These are phyloP conservation scores for Spisula solida DNA, from an alignment of 2,888 invertebrate species.

Conservation along the genomic window DNA sequence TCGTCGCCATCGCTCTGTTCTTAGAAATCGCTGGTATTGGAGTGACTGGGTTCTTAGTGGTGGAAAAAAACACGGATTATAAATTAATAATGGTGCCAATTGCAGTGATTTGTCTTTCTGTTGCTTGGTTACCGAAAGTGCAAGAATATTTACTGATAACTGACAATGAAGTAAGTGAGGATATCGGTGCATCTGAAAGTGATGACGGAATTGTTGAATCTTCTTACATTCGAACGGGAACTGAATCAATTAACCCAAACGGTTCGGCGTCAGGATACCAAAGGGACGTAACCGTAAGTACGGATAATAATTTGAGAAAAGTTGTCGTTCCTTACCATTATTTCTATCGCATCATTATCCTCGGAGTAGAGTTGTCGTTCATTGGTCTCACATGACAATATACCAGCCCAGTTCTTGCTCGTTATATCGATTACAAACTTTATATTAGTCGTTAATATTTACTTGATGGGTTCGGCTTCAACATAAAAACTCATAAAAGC, in stretches of 20 bases:
- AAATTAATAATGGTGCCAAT: conserved; percentile 71
- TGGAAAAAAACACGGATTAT: not conserved
- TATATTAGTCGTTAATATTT: too few relatives aligned
- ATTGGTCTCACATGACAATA: too few relatives aligned
- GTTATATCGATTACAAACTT: too few relatives aligned
- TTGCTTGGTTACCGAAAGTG: conserved; percentile 77
- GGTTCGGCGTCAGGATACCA: conserved; percentile 23
- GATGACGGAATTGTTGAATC: not conserved
- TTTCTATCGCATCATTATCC: too few relatives aligned
- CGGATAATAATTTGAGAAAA: too few relatives aligned
- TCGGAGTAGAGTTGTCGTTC: too few relatives aligned
- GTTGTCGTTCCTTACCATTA: too few relatives aligned
- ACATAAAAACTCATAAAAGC: too few relatives aligned
- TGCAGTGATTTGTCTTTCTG: conserved; percentile 72
- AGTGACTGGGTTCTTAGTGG: conserved; percentile 40
- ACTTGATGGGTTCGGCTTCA: too few relatives aligned
- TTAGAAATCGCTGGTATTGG: conserved; percentile 64
- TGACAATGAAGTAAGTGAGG: too few relatives aligned
- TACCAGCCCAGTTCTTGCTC: too few relatives aligned
- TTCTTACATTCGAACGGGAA: not conserved
- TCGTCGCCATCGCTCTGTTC: conserved; percentile 61
- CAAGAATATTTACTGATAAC: conserved; percentile 59
- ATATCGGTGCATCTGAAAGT: not conserved
- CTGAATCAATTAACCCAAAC: not conserved
- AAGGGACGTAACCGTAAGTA: not conserved